Evolutionary conservation across 1,140 invertebrate species (phyloP).

Genomic region (Rhopalosiphum maidis): DNA sequence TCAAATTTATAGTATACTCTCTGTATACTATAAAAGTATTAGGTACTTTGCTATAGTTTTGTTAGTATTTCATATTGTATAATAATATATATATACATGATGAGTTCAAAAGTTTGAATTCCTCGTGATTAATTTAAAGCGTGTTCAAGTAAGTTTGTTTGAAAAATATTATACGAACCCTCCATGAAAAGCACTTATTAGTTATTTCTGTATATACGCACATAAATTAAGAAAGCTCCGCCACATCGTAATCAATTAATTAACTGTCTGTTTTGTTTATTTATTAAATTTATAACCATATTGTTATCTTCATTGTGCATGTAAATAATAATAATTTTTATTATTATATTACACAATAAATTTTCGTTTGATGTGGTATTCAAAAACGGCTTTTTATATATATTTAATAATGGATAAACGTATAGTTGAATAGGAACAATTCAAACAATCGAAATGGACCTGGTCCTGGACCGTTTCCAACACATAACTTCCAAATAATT

Average conservation of each 20-base stretch:
- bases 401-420: not conserved
- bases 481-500: not conserved
- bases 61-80: not conserved
- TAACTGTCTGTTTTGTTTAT: slow-evolving; percentile 5
- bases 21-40: not conserved
- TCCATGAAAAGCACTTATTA: not conserved
- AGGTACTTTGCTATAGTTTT: not conserved
- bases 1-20: not conserved
- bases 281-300: not conserved
- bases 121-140: slow-evolving; percentile 25
- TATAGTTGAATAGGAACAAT: not conserved
- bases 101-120: slow-evolving; percentile 23
- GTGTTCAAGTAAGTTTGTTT: slow-evolving; percentile 35
- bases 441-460: not conserved
- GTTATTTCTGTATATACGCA: not conserved
- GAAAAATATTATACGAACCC: not conserved
- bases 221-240: slow-evolving; percentile 33
- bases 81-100: not conserved
- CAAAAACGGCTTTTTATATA: not conserved
- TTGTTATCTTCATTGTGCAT: not conserved
- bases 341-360: not conserved
- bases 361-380: not conserved
- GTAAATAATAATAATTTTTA: slow-evolving; percentile 3
- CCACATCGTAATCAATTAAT: not conserved
- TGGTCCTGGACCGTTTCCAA: not conserved